Conservation (phyloP, 2,888 invertebrate species). For the Smittia aterrima region DNA sequence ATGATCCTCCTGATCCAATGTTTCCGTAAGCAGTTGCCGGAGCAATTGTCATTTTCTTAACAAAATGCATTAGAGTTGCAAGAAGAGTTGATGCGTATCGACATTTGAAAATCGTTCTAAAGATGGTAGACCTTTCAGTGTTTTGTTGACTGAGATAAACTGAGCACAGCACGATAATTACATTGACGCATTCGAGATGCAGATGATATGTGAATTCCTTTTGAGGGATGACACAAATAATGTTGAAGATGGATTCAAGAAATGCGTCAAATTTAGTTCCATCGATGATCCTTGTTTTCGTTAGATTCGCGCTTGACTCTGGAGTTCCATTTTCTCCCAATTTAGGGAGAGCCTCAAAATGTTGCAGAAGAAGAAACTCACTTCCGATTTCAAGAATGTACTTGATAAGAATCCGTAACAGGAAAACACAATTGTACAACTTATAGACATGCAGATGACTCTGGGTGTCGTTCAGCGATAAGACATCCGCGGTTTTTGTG, state of each 20-base stretch:
- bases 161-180: constrained; percentile 81
- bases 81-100: constrained; percentile 60
- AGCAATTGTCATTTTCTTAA: constrained; percentile 63
- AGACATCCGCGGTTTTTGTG: constrained; percentile 74
- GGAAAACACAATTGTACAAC: constrained; percentile 88
- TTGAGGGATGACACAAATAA: constrained; percentile 54
- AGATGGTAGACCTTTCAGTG: constrained; percentile 67
- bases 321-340: constrained; percentile 38
- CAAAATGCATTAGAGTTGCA: constrained; percentile 75
- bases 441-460: constrained; percentile 83
- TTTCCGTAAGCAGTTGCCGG: constrained; percentile 60
- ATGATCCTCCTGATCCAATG: constrained; percentile 64
- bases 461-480: constrained; percentile 76
- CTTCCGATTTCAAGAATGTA: constrained; percentile 88
- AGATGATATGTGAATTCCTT: constrained; percentile 77
- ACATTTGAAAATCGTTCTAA: constrained; percentile 52
- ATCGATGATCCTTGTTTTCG: constrained; percentile 49
- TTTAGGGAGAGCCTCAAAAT: constrained; percentile 65
- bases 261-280: constrained; percentile 53
- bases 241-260: constrained; percentile 52
- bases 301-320: constrained; percentile 42
- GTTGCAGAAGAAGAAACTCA: constrained; percentile 81
- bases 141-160: constrained; percentile 75
- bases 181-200: constrained; percentile 85
- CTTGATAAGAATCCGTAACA: constrained; percentile 79